Base-by-base conservation (phyloP, 2,797 vertebrate species). In the Potorous gilbertii region DNA sequence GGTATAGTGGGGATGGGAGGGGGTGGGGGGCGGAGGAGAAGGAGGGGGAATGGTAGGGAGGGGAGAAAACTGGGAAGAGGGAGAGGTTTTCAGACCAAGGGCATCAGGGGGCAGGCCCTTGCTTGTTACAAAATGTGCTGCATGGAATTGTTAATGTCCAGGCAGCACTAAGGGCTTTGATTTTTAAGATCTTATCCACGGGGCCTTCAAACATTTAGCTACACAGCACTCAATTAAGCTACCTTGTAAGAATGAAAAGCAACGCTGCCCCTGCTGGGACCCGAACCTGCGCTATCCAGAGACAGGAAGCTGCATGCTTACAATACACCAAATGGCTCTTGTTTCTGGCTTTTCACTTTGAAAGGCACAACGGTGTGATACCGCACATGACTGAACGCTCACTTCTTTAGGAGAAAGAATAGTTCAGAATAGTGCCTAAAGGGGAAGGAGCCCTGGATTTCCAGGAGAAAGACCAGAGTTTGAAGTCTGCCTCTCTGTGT, bases 311-410 rank as follows among this genome's bases (percentile, higher is more conserved):
- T 29, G 16, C n/a, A 62, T 91, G 92, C 93, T 93, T 5, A 89
- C 94, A 66, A 93, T 34, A 94, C 55, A n/a, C 91, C 94, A 93
- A 96, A 91, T 31, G 95, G 74, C 93, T 93, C 74, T 56, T 18
- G 2, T 55, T 55, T 62, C 92, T 90, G 74, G 74, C 94, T 93
- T 55, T 90, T 74, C 28, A 56, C n/a, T 28, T 31, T 90, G 90
- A 98, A 97, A 97, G 97, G 97, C 97, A 97, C 96, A 91, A 98
- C 98, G 98, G 98, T 98, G 97, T 96, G 98, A 97, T 98, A 98
- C 98, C 50, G 97, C 52, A 94, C 96, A 94, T 46, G 62, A 90
- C 90, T 10, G 52, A 55, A 13, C 54, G 50, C 50, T 50, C 50
- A 54, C 28, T 92, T 91, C 93, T 55, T 87, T 54, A 52, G 9